Evolutionary conservation across 2,797 vertebrate species (phyloP).

Genomic region (Lepilemur ruficaudatus): DNA sequence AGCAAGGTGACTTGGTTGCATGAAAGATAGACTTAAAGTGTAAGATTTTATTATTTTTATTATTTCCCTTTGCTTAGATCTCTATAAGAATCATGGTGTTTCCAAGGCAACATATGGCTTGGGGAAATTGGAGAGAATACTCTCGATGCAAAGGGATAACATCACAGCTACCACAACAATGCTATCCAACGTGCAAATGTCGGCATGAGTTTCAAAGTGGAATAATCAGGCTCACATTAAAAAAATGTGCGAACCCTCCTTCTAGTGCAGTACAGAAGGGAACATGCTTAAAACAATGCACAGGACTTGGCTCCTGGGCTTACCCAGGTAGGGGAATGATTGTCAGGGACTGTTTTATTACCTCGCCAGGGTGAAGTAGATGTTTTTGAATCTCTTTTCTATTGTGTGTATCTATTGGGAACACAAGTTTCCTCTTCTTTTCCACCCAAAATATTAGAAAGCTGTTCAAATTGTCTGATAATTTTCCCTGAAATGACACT

Average conservation of each 20-base stretch:
- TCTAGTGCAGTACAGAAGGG: conserved; percentile 57
- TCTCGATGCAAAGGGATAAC: conserved; percentile 53
- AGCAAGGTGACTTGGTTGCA: conserved; percentile 51
- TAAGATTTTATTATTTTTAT: conserved; percentile 78
- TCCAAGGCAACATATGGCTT: conserved; percentile 87
- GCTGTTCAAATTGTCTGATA: neutral
- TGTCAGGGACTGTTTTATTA: neutral
- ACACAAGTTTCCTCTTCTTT: neutral
- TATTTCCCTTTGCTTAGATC: conserved; percentile 76
- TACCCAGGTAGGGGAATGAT: neutral
- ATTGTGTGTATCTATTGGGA: neutral
- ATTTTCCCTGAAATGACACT: neutral
- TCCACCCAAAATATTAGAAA: neutral
- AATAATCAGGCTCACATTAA: conserved; percentile 28
- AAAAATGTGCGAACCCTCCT: conserved; percentile 36
- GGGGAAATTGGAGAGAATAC: conserved; percentile 81
- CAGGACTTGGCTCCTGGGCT: neutral
- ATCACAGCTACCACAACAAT: conserved; percentile 53
- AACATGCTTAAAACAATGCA: conserved; percentile 19
- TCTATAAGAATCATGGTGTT: conserved; percentile 80
- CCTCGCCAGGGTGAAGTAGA: neutral
- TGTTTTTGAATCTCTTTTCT: conserved; percentile 1
- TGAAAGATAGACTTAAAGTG: conserved; percentile 64
- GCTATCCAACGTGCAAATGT: neutral
- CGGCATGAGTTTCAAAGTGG: conserved; percentile 24